Evolutionary conservation across 2,888 invertebrate genomes (phyloP).

Genomic region (Acrobasis suavella): DNA sequence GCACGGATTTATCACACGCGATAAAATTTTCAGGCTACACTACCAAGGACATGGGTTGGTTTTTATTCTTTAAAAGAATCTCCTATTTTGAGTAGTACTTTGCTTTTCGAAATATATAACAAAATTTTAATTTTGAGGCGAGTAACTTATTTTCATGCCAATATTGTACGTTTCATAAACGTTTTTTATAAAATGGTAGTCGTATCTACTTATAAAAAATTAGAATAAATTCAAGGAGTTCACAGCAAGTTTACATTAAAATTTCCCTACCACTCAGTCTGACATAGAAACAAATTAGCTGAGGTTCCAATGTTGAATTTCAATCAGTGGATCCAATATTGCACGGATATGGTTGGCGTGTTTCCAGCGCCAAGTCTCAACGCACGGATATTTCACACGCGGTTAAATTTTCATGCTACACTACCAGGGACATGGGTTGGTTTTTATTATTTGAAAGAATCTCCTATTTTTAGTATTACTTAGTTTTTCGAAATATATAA

Average conservation of each 20-base stretch:
- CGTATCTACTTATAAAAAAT: too few relatives aligned
- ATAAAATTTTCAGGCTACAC: constrained; percentile 1
- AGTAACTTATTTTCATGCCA: too few relatives aligned
- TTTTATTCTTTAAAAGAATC: too few relatives aligned
- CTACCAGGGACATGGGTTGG: neutral
- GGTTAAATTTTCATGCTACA: neutral
- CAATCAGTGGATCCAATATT: constrained; percentile 10
- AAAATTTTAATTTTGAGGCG: too few relatives aligned
- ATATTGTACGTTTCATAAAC: too few relatives aligned
- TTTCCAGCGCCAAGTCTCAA: constrained; percentile 1
- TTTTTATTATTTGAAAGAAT: too few relatives aligned
- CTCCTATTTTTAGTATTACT: too few relatives aligned
- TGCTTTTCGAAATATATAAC: too few relatives aligned
- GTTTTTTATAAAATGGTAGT: too few relatives aligned
- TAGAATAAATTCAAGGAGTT: neutral
- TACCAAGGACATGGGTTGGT: neutral
- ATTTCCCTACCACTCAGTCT: neutral
- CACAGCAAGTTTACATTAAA: neutral
- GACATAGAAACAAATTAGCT: constrained; percentile 17
- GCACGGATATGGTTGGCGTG: constrained; percentile 11
- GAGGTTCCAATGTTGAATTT: constrained; percentile 6
- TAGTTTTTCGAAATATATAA: too few relatives aligned
- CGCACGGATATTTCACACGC: constrained; percentile 8
- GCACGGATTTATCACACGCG: constrained; percentile 7
- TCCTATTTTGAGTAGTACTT: too few relatives aligned